Conservation (phyloP, 2,797 vertebrate species). For the Danio aesculapii region DNA sequence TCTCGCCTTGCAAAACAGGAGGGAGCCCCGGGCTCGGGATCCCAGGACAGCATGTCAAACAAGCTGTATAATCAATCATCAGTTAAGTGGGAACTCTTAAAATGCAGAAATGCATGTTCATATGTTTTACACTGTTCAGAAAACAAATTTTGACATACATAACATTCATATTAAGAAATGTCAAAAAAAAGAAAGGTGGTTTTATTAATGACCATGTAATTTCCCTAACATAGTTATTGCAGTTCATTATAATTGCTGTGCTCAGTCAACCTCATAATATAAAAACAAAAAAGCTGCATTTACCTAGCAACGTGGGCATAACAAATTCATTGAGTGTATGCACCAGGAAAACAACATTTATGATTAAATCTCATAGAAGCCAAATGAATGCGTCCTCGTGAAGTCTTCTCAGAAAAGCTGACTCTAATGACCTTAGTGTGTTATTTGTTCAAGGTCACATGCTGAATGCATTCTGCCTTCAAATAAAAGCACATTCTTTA, state of each 20-base stretch:
- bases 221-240: neutral
- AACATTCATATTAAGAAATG: neutral
- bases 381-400: neutral
- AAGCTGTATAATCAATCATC: no score
- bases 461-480: neutral
- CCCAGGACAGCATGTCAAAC: no score
- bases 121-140: neutral
- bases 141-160: neutral
- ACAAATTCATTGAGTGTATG: neutral
- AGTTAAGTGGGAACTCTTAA: no score
- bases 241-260: neutral
- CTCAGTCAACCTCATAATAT: neutral
- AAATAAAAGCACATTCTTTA: neutral
- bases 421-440: conserved; percentile 6
- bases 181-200: neutral
- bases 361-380: neutral
- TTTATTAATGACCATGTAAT: neutral
- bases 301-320: neutral
- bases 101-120: neutral
- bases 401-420: conserved; percentile 3
- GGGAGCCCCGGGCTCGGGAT: no score
- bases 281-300: neutral
- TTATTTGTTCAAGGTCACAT: neutral
- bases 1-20: no score
- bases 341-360: neutral